phyloP scores from a whole-genome alignment of 2,888 invertebrate genomes.

The Cremastobaeus sp. region DNA sequence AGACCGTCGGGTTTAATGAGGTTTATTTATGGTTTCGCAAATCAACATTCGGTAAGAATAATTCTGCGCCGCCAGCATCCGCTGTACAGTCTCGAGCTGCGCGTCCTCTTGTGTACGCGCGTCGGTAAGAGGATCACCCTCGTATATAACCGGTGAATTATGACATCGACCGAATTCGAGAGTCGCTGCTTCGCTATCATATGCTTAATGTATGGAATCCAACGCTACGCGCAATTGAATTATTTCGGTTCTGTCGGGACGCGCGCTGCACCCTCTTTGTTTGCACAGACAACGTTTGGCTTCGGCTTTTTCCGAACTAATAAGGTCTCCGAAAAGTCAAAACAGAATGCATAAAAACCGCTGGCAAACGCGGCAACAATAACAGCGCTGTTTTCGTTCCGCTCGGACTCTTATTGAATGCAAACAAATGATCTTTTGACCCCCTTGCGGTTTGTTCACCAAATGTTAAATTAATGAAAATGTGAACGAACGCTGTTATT shows the following conservation, averaged over 20 bases:
- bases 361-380: no score
- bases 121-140: constrained; percentile 69
- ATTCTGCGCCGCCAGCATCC: no score
- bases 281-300: neutral
- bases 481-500: no score
- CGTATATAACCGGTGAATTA: constrained; percentile 66
- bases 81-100: no score
- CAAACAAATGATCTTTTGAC: no score
- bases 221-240: constrained; percentile 34
- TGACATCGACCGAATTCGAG: constrained; percentile 59
- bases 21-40: constrained; percentile 48
- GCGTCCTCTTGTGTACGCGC: constrained; percentile 48
- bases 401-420: no score
- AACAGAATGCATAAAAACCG: no score
- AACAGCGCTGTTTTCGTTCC: no score
- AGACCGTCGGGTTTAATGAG: no score
- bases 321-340: no score
- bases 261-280: neutral
- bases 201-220: constrained; percentile 47
- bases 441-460: no score
- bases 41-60: constrained; percentile 31
- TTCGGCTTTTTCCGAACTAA: neutral
- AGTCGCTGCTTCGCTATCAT: constrained; percentile 29
- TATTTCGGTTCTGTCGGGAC: constrained; percentile 8
- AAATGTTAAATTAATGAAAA: no score